phyloP scores from a whole-genome alignment of 2,113 vertebrate species.

The Passer domesticus region DNA sequence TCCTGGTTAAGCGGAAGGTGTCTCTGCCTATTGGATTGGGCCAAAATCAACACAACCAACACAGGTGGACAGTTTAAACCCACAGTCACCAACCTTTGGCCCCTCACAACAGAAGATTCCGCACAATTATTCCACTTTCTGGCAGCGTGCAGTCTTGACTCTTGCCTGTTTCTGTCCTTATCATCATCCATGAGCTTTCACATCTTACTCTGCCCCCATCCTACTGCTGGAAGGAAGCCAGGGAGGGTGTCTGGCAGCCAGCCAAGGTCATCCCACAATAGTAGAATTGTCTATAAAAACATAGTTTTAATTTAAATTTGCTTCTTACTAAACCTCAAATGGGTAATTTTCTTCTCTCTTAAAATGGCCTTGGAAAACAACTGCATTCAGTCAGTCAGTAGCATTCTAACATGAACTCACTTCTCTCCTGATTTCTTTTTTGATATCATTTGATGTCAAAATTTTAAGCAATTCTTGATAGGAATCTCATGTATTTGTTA shows the following conservation, averaged over 20 bases:
- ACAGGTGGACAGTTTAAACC: background rate
- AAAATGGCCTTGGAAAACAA: background rate
- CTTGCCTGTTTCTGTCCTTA: background rate
- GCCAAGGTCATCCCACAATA: background rate
- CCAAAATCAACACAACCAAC: background rate
- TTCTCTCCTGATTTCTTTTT: background rate
- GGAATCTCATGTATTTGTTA: background rate
- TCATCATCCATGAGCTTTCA: background rate
- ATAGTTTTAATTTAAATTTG: background rate
- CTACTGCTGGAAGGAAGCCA: background rate
- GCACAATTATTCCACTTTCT: background rate
- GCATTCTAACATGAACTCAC: background rate
- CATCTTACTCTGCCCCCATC: background rate
- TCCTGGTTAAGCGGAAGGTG: too few relatives aligned
- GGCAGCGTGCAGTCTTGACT: background rate
- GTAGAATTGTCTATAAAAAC: background rate
- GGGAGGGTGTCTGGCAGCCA: fast-evolving
- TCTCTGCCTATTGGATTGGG: background rate
- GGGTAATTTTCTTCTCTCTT: background rate
- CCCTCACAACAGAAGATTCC: background rate
- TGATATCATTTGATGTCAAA: background rate
- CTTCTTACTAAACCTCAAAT: background rate
- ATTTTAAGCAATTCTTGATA: background rate
- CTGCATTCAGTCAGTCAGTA: background rate
- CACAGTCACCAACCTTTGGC: background rate